Base-by-base conservation (phyloP, 2,113 vertebrate genomes). In the Gavialis gangeticus region DNA sequence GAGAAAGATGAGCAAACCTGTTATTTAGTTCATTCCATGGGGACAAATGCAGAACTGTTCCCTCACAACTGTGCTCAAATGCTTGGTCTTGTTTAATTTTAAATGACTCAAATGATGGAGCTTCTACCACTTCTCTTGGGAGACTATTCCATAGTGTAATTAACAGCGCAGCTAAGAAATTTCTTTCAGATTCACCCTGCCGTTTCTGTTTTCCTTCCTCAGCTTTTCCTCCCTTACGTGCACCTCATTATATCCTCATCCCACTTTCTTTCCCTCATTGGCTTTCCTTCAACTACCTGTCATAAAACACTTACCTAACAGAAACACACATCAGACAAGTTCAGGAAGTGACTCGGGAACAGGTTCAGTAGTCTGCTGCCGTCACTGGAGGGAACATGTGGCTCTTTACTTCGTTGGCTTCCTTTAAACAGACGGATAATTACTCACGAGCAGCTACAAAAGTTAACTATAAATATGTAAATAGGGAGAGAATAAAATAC, bases 381-480 rank as follows among this genome's bases (percentile, higher is more conserved):
- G 0, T 24, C 62, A 0, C 37, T n/a, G 75, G 63, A 80, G 85
- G 15, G 69, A 95, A 12, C 94, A 79, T 79, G 93, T 90, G 94
- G 77, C 73, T 85, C 75, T 76, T n/a, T 75, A 82, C 81, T 94
- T 94, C 92, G 90, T n/a, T 88, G 79, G 54, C 90, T 95, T 79
- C 67, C 84, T 93, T 91, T 58, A 87, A 93, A 92, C 96, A 96
- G 93, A 94, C 34, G 62, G 94, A 69, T 96, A 95, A 97, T 97
- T 94, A 63, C 89, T 93, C 17, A 55, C 34, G 77, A 91, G 79
- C 94, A 90, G 94, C 94, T 78, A 90, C 94, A 82, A 82, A 96
- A 96, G 97, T 97, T 97, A 96, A 97, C 95, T 90, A 96, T 96
- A 93, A 97, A 97, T 96, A 96, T 91, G 92, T 85, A 97, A 97